Evolutionary conservation across 2,888 invertebrate genomes (phyloP).

Genomic region (Cataglyphis cursor): DNA sequence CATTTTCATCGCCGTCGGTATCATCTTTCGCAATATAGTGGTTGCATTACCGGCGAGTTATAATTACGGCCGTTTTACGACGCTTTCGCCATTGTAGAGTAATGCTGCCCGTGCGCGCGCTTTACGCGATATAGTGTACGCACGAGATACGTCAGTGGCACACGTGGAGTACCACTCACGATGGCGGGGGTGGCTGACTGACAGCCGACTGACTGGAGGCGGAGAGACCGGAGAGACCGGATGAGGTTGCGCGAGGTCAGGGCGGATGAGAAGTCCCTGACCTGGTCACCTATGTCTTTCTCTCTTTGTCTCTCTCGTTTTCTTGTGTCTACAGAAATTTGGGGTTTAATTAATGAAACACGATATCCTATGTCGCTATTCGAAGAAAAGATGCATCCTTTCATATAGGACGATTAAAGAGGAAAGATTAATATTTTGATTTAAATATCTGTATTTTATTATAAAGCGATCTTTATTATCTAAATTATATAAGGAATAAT

Average conservation of each 20-base stretch:
- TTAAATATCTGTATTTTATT: background rate
- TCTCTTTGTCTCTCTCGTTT: constrained; percentile 59
- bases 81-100: constrained; percentile 53
- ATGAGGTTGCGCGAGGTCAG: constrained; percentile 79
- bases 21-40: constrained; percentile 61
- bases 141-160: constrained; percentile 26
- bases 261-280: constrained; percentile 81
- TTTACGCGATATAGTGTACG: constrained; percentile 31
- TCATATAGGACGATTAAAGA: background rate
- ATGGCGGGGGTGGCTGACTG: constrained; percentile 14
- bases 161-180: constrained; percentile 42
- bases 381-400: background rate
- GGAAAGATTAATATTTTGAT: background rate
- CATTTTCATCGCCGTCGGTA: constrained; percentile 59
- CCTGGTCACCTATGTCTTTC: constrained; percentile 78
- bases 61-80: constrained; percentile 66
- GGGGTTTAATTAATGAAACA: constrained; percentile 63
- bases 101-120: constrained; percentile 14
- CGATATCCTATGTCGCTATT: constrained; percentile 4
- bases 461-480: background rate
- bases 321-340: constrained; percentile 58
- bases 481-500: background rate
- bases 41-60: constrained; percentile 53
- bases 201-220: constrained; percentile 28
- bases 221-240: constrained; percentile 48